Percentiles rank a stretch among this genome's conserved stretches.
These are phyloP conservation scores for Alces alces DNA, from an alignment of 2,113 vertebrate genomes.

Conservation along the genomic window DNA sequence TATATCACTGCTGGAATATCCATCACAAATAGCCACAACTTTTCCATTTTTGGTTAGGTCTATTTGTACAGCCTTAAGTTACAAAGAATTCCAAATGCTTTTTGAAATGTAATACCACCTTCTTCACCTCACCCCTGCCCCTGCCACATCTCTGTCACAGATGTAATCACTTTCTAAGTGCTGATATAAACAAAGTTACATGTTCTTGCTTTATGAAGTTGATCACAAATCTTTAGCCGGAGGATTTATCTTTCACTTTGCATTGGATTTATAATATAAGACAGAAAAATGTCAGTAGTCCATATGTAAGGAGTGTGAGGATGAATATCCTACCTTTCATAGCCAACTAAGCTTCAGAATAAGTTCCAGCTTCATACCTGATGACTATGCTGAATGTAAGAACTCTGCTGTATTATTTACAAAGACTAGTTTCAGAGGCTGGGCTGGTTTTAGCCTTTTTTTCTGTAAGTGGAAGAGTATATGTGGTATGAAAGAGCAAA, in stretches of 20 bases:
- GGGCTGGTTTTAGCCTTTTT: neutral
- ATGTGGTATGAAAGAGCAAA: neutral
- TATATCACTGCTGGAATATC: constrained; percentile 26
- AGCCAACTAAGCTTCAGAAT: neutral
- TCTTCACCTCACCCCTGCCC: neutral
- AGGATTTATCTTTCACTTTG: neutral
- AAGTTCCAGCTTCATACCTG: neutral
- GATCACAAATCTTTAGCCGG: neutral
- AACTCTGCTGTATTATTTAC: neutral
- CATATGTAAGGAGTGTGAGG: neutral
- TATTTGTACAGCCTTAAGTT: neutral
- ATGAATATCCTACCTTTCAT: neutral
- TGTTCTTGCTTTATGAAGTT: neutral
- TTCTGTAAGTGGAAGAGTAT: neutral
- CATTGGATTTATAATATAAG: neutral
- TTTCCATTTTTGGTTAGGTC: constrained; percentile 48
- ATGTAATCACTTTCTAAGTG: neutral
- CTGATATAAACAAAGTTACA: neutral
- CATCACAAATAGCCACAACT: constrained; percentile 13
- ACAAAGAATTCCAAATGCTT: constrained; percentile 21
- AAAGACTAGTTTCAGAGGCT: neutral
- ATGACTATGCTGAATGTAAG: neutral
- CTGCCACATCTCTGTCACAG: neutral
- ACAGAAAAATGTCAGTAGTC: neutral
- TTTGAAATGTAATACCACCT: neutral